These are phyloP conservation scores for Kradibia gibbosae DNA, from an alignment of 1,140 invertebrate genomes.

Conservation along the genomic window DNA sequence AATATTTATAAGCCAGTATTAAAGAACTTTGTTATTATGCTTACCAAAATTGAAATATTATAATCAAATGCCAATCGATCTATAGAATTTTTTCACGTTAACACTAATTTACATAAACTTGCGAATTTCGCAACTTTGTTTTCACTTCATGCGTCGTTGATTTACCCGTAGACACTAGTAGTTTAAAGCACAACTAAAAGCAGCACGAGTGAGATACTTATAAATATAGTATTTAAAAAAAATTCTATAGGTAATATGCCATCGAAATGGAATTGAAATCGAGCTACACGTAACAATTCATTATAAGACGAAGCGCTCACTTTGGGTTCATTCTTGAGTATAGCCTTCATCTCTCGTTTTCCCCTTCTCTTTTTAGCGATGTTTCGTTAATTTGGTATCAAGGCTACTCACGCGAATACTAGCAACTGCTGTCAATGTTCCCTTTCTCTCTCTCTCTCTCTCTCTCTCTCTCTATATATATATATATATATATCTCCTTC, in stretches of 20 bases:
- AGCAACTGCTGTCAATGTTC: background rate
- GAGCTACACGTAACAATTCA: background rate
- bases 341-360: slow-evolving; percentile 20
- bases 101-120: background rate
- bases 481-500: no score
- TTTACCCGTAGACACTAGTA: background rate
- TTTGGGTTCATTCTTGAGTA: slow-evolving; percentile 18
- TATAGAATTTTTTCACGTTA: background rate
- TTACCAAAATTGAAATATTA: background rate
- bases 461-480: background rate
- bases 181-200: background rate
- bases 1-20: no score
- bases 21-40: background rate
- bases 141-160: background rate
- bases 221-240: background rate
- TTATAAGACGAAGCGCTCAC: slow-evolving; percentile 15
- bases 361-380: slow-evolving; percentile 24
- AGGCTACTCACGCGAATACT: background rate
- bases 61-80: background rate
- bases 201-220: background rate
- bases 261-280: slow-evolving; percentile 51
- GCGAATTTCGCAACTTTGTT: background rate
- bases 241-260: background rate
- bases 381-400: slow-evolving; percentile 25
- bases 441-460: background rate